Base-by-base conservation (phyloP, 2,113 vertebrate genomes). In the Protobothrops mucrosquamatus region DNA sequence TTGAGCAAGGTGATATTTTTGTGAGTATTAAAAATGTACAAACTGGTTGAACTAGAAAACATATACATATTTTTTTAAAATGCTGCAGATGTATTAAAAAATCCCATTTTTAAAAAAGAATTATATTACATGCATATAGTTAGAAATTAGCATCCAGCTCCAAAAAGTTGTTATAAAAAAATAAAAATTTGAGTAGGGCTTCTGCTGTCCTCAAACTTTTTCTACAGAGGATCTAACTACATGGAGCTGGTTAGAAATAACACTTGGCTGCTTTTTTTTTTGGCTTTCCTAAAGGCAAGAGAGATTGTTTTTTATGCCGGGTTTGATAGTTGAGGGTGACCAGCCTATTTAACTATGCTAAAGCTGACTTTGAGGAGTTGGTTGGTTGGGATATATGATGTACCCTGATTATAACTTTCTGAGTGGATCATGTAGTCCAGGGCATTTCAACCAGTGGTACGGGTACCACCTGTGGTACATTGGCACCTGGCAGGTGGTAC, bases 1-100 rank as follows among this genome's bases (percentile, higher is more conserved):
- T 96, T 92, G 91, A 96, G 94, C 89, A 94, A 88, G 93, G 95
- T 92, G 92, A 92, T 88, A 89, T 96, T 94, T 96, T 97, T 93
- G 89, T 96, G 88, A 97, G 95, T 96, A 94, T 92, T 24, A 29
- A 54, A 92, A 81, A 3, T 93, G 91, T 86, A 48, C 90, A 91
- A 94, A 81, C 89, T 51, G 1, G 34, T 52, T 93, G 93, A 87
- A 89, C 6, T n/a, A 18, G 52, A 59, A 59, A 90, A 11, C 22
- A 2, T 20, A 4, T 57, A 26, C 7, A 54, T 54, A 39, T 86
- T 18, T 61, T 43, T 52, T 43, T 43, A 54, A 90, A 86, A 54
- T 64, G 15, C 8, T 64, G 22, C 46, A 64, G 15, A 11, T 81
- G 22, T 43, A 56, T 20, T 20, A 22, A 81, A 81, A 34, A 74